Base-by-base conservation (phyloP, 2,797 vertebrate genomes). In the Melanotaenia parkinsoni region DNA sequence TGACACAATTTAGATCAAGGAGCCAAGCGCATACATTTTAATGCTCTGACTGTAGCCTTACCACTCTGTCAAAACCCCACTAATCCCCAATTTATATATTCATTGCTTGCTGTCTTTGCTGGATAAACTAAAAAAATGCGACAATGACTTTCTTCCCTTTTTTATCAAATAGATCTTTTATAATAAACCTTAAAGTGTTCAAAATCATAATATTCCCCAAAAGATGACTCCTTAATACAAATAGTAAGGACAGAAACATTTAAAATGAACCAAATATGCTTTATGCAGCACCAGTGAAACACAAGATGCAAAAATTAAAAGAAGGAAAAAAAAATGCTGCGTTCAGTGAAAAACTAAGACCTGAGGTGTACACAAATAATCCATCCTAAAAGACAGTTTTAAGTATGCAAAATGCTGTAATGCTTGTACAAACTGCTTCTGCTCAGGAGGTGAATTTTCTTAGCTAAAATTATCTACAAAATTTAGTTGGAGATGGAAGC, bases 181-280 rank as follows among this genome's bases (percentile, higher is more conserved):
- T 38, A 38, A 38, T 18, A 18, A 20, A 45, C 43, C 5, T 45
- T 3, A 47, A 47, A 47, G 20, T 47, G 5, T 47, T 47, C 0
- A 47, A 54, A 56, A 26, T 14, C 2, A 0, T 16, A 28, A 16
- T 28, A 78, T 73, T 66, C 65, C 28, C 16, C 6, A 0, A 33
- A 26, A 60, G 57, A 79, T 38, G 20, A 8, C 58, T 70, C 47
- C 47, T 20, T 70, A 12, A 14, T 35, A 13, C 70, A 51, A 74
- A 56, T 47, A 13, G 18, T 20, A 10, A 33, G 26, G 33, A 60
- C 67, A 71, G 33, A 56, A 60, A 47, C 61, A 50, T 60, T 45
- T 68, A 79, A 70, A 62, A 70, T 63, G 32, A 79, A 50, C 28
- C 78, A 80, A 81, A 66, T 72, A 32, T 28, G 74, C 5, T 45